Conservation (phyloP, 2,888 invertebrate genomes). For the Metacarcinus magister region DNA sequence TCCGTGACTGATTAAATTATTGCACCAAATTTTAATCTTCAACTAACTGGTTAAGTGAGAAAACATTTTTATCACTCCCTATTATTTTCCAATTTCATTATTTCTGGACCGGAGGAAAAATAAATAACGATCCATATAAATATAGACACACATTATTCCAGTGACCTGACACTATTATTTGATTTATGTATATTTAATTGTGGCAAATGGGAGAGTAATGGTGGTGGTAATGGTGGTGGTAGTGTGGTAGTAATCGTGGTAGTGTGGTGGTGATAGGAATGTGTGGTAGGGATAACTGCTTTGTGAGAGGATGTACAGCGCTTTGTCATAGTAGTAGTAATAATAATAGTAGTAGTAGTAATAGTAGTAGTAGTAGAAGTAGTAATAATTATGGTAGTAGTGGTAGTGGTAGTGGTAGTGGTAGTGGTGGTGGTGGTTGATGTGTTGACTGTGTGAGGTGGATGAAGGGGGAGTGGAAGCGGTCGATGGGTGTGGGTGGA, state of each 20-base stretch:
- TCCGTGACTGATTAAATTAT: background rate
- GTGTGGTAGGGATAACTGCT: background rate
- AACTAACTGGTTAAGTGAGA: background rate
- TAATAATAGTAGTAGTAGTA: constrained; percentile 16
- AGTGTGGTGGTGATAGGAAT: background rate
- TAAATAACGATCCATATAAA: background rate
- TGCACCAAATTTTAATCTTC: constrained; percentile 10
- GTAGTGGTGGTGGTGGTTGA: background rate
- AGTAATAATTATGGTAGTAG: background rate
- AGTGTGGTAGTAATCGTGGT: background rate
- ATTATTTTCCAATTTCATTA: background rate
- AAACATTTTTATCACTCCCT: background rate
- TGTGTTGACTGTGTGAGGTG: background rate
- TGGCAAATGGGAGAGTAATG: background rate
- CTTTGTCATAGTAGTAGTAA: background rate
- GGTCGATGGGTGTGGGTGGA: background rate
- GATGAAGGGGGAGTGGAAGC: background rate
- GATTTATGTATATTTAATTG: background rate
- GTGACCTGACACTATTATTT: background rate
- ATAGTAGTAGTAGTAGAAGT: background rate
- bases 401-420: no score
- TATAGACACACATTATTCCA: background rate
- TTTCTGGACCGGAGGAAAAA: background rate
- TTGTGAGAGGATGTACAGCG: background rate
- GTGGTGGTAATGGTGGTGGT: background rate